These are phyloP conservation scores for roundworm (Caenorhabditis elegans) DNA, from an alignment of 1,140 invertebrate species.

Conservation along the genomic window WBcel235 BX284605.5:9742001-9742500, in stretches of 20 bases:
- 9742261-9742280: background rate
- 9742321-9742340: constrained; percentile 62
- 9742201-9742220: constrained; percentile 51
- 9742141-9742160: constrained; percentile 49
- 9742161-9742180: constrained; percentile 63
- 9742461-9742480: constrained; percentile 64
- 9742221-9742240: constrained; percentile 61
- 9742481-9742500: constrained; percentile 65
- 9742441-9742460: constrained; percentile 58
- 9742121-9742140: background rate
- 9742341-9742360: constrained; percentile 64
- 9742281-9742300: constrained; percentile 58
- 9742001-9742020: constrained; percentile 63
- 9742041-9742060: constrained; percentile 63
- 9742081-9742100: constrained; percentile 61
- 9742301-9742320: constrained; percentile 61
- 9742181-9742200: constrained; percentile 56
- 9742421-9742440: background rate
- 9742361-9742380: constrained; percentile 49
- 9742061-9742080: constrained; percentile 65
- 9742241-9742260: constrained; percentile 57
- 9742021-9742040: constrained; percentile 50
- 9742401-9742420: constrained; percentile 36
- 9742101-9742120: constrained; percentile 56
- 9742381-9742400: constrained; percentile 65